Base-by-base conservation (phyloP, 1,140 invertebrate species). In the Bombus cullumanus region DNA sequence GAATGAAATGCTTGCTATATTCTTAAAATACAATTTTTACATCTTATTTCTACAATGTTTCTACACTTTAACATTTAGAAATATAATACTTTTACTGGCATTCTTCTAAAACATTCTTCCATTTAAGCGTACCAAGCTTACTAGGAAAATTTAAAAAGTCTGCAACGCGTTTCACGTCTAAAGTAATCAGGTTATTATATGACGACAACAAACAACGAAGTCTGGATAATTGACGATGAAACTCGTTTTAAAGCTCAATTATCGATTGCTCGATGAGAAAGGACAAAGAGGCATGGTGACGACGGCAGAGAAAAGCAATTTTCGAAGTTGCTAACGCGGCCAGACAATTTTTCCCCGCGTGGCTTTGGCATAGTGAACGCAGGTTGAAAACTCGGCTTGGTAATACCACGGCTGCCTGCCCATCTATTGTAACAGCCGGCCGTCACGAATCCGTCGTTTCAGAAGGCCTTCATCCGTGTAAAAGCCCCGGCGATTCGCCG, bases 391-490 rank as follows among this genome's bases (percentile, higher is more conserved):
- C 88, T 85, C 64, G 79, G 37, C 64, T 39, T n/a, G 39, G 73
- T 89, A 86, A 86, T 85, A 69, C 79, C 73, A 43, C 83, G 87
- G 85, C 76, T 75, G 77, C 76, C 71, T 75, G 89, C 87, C 85
- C 82, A 79, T 85, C 83, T 71, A 88, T 89, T 89, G 84, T 92
- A 92, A 92, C 91, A 92, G 85, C 88, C 86, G 68, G 57, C 71
- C 83, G 88, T 92, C 91, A 92, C 90, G 90, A 92, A 93, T 91
- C 75, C 84, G 79, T 81, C 83, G 86, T 91, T 91, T 92, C 89
- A 82, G 90, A 92, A 88, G 88, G 92, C 91, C 88, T 92, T 91
- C 92, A 91, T 93, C 92, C 89, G 90, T 87, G 77, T 92, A 91
- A 93, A 93, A 93, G 90, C 92, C 87, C 86, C 83, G 87, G 76